phyloP scores from a whole-genome alignment of 2,797 vertebrate species.

The Platalea minor region DNA sequence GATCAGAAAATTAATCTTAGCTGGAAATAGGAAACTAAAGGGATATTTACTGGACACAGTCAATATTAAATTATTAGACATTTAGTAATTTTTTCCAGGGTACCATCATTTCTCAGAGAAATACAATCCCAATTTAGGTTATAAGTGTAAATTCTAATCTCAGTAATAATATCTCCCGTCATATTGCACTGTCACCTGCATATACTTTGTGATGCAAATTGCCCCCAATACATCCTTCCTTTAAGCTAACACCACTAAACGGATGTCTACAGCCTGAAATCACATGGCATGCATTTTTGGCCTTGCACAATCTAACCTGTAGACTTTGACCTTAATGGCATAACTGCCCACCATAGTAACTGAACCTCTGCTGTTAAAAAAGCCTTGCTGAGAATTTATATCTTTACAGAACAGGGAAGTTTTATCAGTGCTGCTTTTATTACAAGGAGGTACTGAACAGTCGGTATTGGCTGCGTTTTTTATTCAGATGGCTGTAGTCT shows the following conservation, averaged over 20 bases:
- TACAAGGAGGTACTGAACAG: not conserved
- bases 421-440: not conserved
- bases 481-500: not conserved
- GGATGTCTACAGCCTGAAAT: not conserved
- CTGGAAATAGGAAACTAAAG: constrained; percentile 17
- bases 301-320: not conserved
- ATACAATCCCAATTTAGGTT: not conserved
- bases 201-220: constrained; percentile 18
- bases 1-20: constrained; percentile 54
- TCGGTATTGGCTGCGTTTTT: not conserved
- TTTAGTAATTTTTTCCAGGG: constrained; percentile 23
- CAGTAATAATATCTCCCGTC: not conserved
- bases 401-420: not conserved
- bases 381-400: not conserved
- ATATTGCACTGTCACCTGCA: not conserved
- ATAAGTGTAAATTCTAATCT: constrained; percentile 33
- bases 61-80: constrained; percentile 21
- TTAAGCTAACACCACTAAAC: not conserved
- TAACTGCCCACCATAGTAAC: not conserved
- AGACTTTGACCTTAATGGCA: not conserved
- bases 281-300: not conserved
- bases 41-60: not conserved
- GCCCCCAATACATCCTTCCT: not conserved
- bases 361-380: not conserved
- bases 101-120: not conserved